These are phyloP conservation scores for Toxotes chatareus DNA, from an alignment of 2,113 vertebrate genomes.

Conservation along the genomic window DNA sequence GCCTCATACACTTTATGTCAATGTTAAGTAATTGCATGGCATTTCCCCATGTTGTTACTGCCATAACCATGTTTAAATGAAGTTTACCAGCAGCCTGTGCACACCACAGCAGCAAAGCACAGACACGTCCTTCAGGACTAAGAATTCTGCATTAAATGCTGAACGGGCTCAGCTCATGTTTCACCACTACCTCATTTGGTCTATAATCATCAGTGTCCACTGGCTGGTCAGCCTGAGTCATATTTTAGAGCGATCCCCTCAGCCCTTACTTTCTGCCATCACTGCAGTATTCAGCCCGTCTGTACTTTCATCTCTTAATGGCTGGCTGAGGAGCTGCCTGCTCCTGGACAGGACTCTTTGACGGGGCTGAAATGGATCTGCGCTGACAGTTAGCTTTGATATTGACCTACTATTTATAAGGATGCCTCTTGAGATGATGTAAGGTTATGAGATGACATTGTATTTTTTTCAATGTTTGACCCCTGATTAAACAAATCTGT, in stretches of 20 bases:
- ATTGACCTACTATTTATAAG: conserved; percentile 15
- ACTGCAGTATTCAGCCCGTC: conserved; percentile 34
- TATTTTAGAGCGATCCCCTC: conserved; percentile 22
- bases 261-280: conserved; percentile 23
- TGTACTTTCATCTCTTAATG: conserved; percentile 43
- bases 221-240: conserved; percentile 30
- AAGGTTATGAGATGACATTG: background rate
- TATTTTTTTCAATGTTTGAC: background rate
- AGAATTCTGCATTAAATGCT: conserved; percentile 5
- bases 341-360: conserved; percentile 22
- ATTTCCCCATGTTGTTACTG: background rate
- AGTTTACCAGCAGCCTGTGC: background rate
- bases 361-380: conserved; percentile 10
- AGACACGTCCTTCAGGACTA: background rate
- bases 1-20: background rate
- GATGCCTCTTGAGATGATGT: background rate
- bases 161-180: conserved; percentile 31
- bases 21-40: background rate
- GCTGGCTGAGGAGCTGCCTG: conserved; percentile 34
- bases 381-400: background rate
- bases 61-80: background rate
- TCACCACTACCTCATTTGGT: conserved; percentile 29
- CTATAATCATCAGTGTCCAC: background rate
- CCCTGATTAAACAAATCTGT: background rate
- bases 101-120: background rate